Evolutionary conservation across 1,140 invertebrate species (phyloP).

Genomic region (Drosophila nikananu): DNA sequence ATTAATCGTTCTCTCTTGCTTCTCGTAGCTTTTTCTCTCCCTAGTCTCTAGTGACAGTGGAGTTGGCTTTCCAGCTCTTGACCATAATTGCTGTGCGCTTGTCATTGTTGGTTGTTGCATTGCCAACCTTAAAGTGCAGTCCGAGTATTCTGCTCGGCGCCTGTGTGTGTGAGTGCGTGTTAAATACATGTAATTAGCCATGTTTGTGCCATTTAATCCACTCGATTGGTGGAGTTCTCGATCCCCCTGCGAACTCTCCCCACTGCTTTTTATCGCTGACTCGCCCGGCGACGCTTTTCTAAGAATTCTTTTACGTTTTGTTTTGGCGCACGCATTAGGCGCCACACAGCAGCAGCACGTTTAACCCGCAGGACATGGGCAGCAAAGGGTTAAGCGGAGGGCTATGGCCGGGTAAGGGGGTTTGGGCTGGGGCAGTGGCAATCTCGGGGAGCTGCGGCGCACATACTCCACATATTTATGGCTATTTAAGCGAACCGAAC

Average conservation of each 20-base stretch:
- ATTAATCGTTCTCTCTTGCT: constrained; percentile 5
- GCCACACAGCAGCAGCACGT: constrained; percentile 76
- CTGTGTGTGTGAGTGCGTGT: constrained; percentile 59
- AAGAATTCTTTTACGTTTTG: constrained; percentile 80
- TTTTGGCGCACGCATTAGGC: constrained; percentile 82
- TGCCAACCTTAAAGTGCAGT: constrained; percentile 55
- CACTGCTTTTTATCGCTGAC: constrained; percentile 19
- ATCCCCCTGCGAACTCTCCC: not conserved
- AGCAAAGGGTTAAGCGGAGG: constrained; percentile 26
- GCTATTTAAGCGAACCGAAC: constrained; percentile 75
- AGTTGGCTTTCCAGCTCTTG: constrained; percentile 59
- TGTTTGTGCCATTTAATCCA: constrained; percentile 83
- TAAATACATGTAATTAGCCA: constrained; percentile 84
- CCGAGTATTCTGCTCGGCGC: constrained; percentile 1
- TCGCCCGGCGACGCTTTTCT: constrained; percentile 76
- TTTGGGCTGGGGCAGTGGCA: not conserved
- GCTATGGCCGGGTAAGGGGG: not conserved
- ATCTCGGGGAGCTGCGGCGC: constrained; percentile 49
- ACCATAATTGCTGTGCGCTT: constrained; percentile 78
- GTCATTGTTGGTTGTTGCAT: constrained; percentile 74
- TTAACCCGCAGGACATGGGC: constrained; percentile 70
- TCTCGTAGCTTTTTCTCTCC: constrained; percentile 13
- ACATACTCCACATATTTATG: constrained; percentile 84
- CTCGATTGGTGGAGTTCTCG: constrained; percentile 47
- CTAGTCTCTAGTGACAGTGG: constrained; percentile 61